Conservation (phyloP, 2,113 vertebrate genomes). For the Hyperopisus bebe region DNA sequence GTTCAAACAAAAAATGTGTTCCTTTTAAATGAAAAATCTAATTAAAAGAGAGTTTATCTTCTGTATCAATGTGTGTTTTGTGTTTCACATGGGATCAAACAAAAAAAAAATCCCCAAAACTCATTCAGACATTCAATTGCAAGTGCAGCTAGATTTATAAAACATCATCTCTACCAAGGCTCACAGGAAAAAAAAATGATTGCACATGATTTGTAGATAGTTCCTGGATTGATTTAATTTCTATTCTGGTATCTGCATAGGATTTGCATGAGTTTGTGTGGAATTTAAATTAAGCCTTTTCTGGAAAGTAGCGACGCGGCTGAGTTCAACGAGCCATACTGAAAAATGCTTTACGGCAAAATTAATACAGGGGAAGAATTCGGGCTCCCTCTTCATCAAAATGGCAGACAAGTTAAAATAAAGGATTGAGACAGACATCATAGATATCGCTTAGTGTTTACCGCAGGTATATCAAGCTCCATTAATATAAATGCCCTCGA, state of each 20-base stretch:
- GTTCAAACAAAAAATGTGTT: neutral
- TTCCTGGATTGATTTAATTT: neutral
- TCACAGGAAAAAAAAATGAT: neutral
- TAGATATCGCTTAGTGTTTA: neutral
- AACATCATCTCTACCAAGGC: neutral
- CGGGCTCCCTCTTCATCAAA: neutral
- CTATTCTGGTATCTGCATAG: neutral
- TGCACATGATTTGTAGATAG: neutral
- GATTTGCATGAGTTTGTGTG: neutral
- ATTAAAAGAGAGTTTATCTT: neutral
- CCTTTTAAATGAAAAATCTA: neutral
- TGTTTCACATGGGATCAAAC: neutral
- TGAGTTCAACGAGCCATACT: neutral
- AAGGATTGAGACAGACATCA: neutral
- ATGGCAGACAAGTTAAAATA: neutral
- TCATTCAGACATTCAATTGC: neutral
- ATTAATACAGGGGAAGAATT: neutral
- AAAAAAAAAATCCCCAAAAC: neutral
- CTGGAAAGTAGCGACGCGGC: neutral
- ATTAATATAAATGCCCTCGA: neutral
- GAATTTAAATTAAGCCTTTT: neutral
- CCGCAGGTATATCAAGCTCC: neutral
- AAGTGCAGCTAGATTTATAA: neutral
- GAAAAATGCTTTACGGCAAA: neutral
- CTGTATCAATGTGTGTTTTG: neutral